phyloP scores from a whole-genome alignment of 2,113 vertebrate genomes.

The Hyla sarda region DNA sequence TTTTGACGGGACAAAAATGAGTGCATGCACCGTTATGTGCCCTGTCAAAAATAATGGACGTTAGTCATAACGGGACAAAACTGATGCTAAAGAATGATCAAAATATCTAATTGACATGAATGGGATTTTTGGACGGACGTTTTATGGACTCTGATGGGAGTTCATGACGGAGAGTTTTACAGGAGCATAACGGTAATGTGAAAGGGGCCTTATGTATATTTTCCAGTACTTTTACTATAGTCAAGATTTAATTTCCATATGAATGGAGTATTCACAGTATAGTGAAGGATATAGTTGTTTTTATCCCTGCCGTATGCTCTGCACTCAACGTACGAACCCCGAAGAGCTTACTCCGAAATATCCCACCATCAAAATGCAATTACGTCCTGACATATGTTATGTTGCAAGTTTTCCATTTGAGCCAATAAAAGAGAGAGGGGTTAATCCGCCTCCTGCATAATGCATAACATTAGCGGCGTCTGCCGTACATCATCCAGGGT shows the following conservation, averaged over 20 bases:
- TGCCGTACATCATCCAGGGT: not conserved
- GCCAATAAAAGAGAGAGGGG: not conserved
- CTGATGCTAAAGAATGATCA: no score
- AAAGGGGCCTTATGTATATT: no score
- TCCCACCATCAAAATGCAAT: constrained; percentile 6
- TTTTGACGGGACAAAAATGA: no score
- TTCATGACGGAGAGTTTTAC: no score
- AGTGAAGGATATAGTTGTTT: not conserved
- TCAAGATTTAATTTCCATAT: not conserved
- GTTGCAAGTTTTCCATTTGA: not conserved
- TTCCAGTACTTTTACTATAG: not conserved
- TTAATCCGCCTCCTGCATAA: constrained; percentile 30
- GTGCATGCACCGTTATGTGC: no score
- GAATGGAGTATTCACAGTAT: not conserved
- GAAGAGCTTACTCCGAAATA: not conserved
- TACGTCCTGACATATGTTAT: not conserved
- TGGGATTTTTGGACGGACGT: no score
- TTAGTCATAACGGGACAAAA: no score
- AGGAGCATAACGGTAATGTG: no score
- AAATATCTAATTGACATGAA: no score
- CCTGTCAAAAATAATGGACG: no score
- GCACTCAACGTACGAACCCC: not conserved
- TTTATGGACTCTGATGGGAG: no score
- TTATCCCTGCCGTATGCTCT: not conserved
- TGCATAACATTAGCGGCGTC: constrained; percentile 25